Evolutionary conservation across 2,888 invertebrate genomes (phyloP), one percentile per base, ranked within the genome.

Genomic region (Drosophila melanocephala): DNA sequence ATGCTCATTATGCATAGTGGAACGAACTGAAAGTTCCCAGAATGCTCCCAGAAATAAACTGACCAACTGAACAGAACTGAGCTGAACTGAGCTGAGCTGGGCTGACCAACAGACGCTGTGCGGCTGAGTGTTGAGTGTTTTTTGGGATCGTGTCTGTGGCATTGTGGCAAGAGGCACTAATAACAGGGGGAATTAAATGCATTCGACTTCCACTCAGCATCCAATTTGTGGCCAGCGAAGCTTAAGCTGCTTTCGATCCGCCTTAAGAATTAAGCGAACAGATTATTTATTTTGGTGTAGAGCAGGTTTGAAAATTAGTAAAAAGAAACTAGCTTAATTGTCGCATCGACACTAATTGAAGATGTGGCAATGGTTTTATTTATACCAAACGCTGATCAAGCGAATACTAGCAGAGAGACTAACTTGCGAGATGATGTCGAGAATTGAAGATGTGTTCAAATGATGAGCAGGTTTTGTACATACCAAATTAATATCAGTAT

Each of bases 1-100:
- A 71, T 76, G 77, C 80, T 84, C 83, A 82, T 87, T 82, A 80
- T 84, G 78, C 82, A 80, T 72, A 80, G 80, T 82, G 84, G 84
- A 61, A 57, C 60, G 69, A 50, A 50, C 71, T 59, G 72, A 57
- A 57, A 47, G 47, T 26, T 47, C 16, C 16, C 37, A 14, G 37
- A 72, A 70, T 60, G 55, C 87, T 83, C 88, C 77, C 35, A 74
- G 83, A 85, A 87, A 73, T 74, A 73, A 66, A 69, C 71, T 62
- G 74, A 58, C 63, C 72, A 60, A 57, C 71, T 56, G 37, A 60
- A 51, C 42, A 30, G 37, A 35, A 5, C 35, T 35, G 35, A 35
- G 0, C 64, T 56, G 28, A 61, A 2, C 44, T 2, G 42, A n/a
- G 7, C 22, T 22, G 22, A 44, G 1, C 22, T 22, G 22, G 22